Evolutionary conservation across 1,140 invertebrate genomes (phyloP), one percentile per base, ranked within the genome.

Genomic region (Brachionus koreanus): DNA sequence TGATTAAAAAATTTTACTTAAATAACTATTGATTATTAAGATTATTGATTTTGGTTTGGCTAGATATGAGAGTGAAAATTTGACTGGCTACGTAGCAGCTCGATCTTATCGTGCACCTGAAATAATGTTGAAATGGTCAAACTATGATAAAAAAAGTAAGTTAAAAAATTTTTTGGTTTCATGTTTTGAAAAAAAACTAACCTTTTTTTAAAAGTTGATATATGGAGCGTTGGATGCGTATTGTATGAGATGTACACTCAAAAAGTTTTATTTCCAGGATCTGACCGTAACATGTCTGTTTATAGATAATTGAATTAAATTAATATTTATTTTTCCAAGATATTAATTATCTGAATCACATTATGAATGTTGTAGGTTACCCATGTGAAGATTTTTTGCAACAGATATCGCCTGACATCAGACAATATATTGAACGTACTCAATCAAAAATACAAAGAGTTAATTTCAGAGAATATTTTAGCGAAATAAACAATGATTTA

Each of bases 221-320:
- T 99, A 85, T 99, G 98, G 98, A 98, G 96, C 13, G 97, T 99
- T 82, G 98, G 98, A 1, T 98, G 97, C 87, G 98, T 99, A 86
- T 90, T 98, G 85, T 97, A 96, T 25, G 98, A 99, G 90, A 99
- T 99, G 97, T 89, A 99, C 85, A 96, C 94, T 82, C 98, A 98
- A 90, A 91, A 95, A 85, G 97, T 97, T 43, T 94, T 99, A 86
- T 99, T 99, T 89, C 97, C 97, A 43, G 98, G 97, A 43, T n/a
- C 25, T 77, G 33, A 77, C 46, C 74, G 74, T 49, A 61, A 10
- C 85, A 93, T 93, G 88, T n/a, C n/a, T 93, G 88, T 97, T 94
- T 1, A 84, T 92, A 72, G 91, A 7, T 35, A n/a, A 37, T 25
- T 29, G 9, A 16, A 12, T 19, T 0, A 42, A 19, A 16, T 19